Conservation (phyloP, 2,113 vertebrate species). For the Nanorana parkeri region DNA sequence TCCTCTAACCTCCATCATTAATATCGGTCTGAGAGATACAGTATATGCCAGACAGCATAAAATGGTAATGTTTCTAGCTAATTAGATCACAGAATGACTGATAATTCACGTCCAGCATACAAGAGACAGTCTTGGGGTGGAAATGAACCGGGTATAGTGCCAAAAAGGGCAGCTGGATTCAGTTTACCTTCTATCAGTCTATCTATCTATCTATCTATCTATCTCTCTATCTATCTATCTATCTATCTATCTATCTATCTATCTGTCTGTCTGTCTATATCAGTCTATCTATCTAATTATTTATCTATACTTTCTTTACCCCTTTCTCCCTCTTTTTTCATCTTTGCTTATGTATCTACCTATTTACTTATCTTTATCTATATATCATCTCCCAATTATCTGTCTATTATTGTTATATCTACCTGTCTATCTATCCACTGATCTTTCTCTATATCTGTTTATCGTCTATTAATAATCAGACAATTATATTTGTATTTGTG, state of each 20-base stretch:
- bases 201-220: conserved; percentile 3
- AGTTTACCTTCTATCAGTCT: neutral
- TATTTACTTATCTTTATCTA: too few relatives aligned
- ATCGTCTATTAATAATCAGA: too few relatives aligned
- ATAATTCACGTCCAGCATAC: conserved; percentile 51
- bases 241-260: neutral
- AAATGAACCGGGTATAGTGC: conserved; percentile 42
- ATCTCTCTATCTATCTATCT: neutral
- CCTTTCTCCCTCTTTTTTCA: too few relatives aligned
- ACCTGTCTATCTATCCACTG: too few relatives aligned
- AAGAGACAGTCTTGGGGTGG: conserved; percentile 43
- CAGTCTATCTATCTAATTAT: neutral
- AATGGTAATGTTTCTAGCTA: conserved; percentile 39
- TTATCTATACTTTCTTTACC: too few relatives aligned
- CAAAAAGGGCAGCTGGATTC: neutral
- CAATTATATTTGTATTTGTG: too few relatives aligned
- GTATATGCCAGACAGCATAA: conserved; percentile 29
- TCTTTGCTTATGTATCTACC: too few relatives aligned
- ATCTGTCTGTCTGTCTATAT: neutral
- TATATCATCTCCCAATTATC: too few relatives aligned
- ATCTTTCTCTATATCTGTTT: too few relatives aligned
- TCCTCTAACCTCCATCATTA: conserved; percentile 60
- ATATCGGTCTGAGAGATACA: conserved; percentile 49
- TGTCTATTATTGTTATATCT: too few relatives aligned
- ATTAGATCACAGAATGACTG: conserved; percentile 50